These are phyloP conservation scores for Peribatodes rhomboidaria DNA, from an alignment of 2,888 invertebrate species.

Conservation along the genomic window DNA sequence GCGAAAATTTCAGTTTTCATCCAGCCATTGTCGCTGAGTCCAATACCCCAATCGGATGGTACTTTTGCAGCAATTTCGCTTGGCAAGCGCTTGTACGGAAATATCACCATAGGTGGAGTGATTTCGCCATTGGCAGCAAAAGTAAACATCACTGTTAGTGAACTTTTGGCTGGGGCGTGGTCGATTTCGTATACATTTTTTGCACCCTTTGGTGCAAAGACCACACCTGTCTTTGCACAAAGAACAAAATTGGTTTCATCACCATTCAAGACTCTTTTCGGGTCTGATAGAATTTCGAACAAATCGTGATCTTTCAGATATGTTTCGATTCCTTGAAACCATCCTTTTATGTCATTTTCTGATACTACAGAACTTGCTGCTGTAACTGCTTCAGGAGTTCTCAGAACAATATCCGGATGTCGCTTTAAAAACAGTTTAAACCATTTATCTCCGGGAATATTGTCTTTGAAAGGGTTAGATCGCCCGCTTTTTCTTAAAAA, in stretches of 20 bases:
- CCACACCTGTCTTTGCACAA: slow-evolving; percentile 49
- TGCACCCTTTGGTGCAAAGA: slow-evolving; percentile 41
- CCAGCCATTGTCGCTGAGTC: slow-evolving; percentile 19
- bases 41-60: slow-evolving; percentile 58
- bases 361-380: neutral
- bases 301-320: slow-evolving; percentile 19
- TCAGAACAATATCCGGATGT: neutral
- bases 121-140: slow-evolving; percentile 58
- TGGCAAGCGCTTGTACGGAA: slow-evolving; percentile 59
- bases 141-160: slow-evolving; percentile 59
- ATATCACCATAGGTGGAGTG: slow-evolving; percentile 64
- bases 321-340: slow-evolving; percentile 43
- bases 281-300: slow-evolving; percentile 38
- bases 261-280: slow-evolving; percentile 52
- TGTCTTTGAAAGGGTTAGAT: neutral
- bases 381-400: slow-evolving; percentile 1
- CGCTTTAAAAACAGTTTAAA: neutral
- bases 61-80: slow-evolving; percentile 52
- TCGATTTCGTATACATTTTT: slow-evolving; percentile 65
- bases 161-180: slow-evolving; percentile 55
- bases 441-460: slow-evolving; percentile 1
- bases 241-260: slow-evolving; percentile 55
- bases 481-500: neutral
- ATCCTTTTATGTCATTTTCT: slow-evolving; percentile 43
- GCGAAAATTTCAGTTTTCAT: slow-evolving; percentile 39